Base-by-base conservation (phyloP, 2,888 invertebrate genomes). In the Dolichopus griseipennis region DNA sequence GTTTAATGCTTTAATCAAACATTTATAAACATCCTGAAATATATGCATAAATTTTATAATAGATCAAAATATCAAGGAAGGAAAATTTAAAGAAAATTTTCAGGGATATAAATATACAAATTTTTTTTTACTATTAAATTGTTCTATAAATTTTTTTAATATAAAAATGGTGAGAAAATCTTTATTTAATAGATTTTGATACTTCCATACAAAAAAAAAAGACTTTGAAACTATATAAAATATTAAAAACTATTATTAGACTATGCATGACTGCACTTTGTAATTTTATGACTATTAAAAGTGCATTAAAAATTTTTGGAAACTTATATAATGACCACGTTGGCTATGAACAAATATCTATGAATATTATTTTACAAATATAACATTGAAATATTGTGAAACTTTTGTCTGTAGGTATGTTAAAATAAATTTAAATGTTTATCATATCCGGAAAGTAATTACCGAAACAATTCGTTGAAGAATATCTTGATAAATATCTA, bases 1-100 rank as follows among this genome's bases (percentile, higher is more conserved):
- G 52, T 52, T 52, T 52, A 52, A 52, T 52, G 52, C 52, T 52
- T 52, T 52, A 52, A 52, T 52, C 52, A 52, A 52, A 52, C 18
- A 52, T 52, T 52, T 52, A 52, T 52, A 52, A 52, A 52, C 52
- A 52, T 52, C 12, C 9, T 18, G 2, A 52, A 52, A 52, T 52
- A 52, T 52, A 52, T 41, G 15, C 15, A 41, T 41, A 41, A 12
- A 41, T 52, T 37, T 37, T 37, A 12, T 37, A 7, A 7, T 37
- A 15, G 15, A 52, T 12, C 2, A n/a, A 12, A 52, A 2, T 12
- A 18, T 18, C 37, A 18, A 43, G 15, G 52, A 52, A 52, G 52
- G 18, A 52, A 7, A 52, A 12, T 15, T 18, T 18, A 52, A 52
- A 15, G 52, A 52, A 6, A 52, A 12, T 52, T 52, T 18, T 52